Conservation (phyloP, 2,888 invertebrate genomes). For the Cephonodes hylas region DNA sequence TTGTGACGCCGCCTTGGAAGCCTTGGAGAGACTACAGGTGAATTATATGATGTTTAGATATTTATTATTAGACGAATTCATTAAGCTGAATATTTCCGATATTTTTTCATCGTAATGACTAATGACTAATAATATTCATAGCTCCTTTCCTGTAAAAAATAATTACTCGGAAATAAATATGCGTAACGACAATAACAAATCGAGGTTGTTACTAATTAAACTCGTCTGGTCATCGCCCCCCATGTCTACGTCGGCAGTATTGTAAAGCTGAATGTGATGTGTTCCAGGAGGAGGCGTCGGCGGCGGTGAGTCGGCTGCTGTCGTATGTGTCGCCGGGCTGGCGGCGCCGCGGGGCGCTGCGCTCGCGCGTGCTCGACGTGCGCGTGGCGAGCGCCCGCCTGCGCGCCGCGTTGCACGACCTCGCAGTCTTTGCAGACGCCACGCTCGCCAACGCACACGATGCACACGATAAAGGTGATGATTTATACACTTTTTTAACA, state of each 20-base stretch:
- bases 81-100: neutral
- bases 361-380: conserved; percentile 90
- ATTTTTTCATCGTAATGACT: neutral
- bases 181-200: neutral
- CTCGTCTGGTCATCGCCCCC: neutral
- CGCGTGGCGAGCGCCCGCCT: conserved; percentile 89
- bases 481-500: neutral
- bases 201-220: neutral
- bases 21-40: conserved; percentile 73
- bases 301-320: conserved; percentile 86
- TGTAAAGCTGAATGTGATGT: neutral
- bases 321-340: conserved; percentile 91
- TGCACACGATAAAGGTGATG: conserved; percentile 88
- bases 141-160: neutral
- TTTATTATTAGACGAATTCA: neutral
- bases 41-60: conserved; percentile 56
- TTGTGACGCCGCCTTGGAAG: conserved; percentile 75
- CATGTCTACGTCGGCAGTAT: neutral
- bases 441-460: conserved; percentile 92
- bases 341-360: conserved; percentile 90
- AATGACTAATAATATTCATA: neutral
- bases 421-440: conserved; percentile 94
- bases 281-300: conserved; percentile 85
- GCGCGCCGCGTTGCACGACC: conserved; percentile 90
- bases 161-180: neutral